Evolutionary conservation across 2,888 invertebrate genomes (phyloP), one percentile per base, ranked within the genome.

Genomic region (Gordius sp.): DNA sequence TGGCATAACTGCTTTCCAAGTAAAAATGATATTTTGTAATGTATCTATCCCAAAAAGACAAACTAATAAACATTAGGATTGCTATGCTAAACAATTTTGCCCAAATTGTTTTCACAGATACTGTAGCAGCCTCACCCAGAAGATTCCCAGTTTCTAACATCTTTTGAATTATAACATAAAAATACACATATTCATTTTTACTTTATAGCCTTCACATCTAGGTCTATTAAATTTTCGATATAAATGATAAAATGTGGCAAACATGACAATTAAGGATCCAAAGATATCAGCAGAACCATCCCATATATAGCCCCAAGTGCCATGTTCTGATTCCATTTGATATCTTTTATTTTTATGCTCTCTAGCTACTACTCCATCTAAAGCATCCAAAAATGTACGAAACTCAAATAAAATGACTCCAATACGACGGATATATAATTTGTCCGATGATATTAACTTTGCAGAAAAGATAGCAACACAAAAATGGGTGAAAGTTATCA

Each of bases 361-460:
- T 59, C 84, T 75, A 1, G 82, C 83, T 1, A 85, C 80, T 64
- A 81, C 80, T 0, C 85, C 85, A 64, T 85, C 85, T 60, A 85
- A 68, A 64, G 82, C 81, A 64, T 85, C 85, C 57, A 84, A 68
- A 70, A 81, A 82, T 61, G 81, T 80, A 62, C 84, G 74, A 41
- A 82, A 68, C 69, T 82, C 79, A 66, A 82, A 84, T 23, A 84
- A 66, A 1, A 81, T 68, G 0, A 82, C 78, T 0, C 79, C 83
- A 0, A 81, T 61, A 24, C 82, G 74, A 27, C 84, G 73, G 25
- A 77, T 76, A 1, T 77, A 74, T 18, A 84, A 68, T 62, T 75
- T 78, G 64, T 80, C 79, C 57, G 78, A 79, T 1, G 79, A 76
- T 52, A 84, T 71, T 57, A 81, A 74, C 65, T 79, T 80, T 0